Conservation (phyloP, 2,888 invertebrate genomes). For the Plebejus argus region DNA sequence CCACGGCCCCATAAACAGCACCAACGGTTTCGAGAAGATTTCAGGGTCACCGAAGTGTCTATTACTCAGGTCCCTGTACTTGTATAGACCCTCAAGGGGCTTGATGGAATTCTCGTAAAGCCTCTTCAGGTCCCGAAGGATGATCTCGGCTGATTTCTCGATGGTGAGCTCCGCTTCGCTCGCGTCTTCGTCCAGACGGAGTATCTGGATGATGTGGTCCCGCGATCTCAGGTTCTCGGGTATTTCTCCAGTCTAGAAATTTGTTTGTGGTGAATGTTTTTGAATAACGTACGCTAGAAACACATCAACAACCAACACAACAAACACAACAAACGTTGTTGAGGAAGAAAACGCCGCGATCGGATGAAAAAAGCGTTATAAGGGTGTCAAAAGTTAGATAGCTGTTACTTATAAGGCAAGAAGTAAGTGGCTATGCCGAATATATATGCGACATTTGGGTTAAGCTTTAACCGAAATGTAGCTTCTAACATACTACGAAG, state of each 20-base stretch:
- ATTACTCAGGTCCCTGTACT: constrained; percentile 95
- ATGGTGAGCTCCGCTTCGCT: constrained; percentile 85
- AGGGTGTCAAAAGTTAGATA: no score
- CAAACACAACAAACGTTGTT: no score
- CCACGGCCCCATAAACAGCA: constrained; percentile 97
- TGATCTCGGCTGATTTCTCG: constrained; percentile 87
- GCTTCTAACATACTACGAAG: no score
- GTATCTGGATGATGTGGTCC: constrained; percentile 89
- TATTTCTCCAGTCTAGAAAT: constrained; percentile 86
- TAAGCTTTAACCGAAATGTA: no score
- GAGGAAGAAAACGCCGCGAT: no score
- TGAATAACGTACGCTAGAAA: neutral
- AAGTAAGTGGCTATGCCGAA: no score
- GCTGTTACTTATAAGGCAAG: no score
- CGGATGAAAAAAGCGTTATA: no score
- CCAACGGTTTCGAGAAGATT: constrained; percentile 95
- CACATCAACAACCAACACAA: no score
- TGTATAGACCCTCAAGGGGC: constrained; percentile 94
- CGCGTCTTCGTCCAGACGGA: constrained; percentile 89
- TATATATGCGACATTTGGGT: no score
- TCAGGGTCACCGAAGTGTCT: constrained; percentile 96
- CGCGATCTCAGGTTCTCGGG: constrained; percentile 89
- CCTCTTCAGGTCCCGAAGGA: constrained; percentile 91
- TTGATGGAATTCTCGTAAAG: constrained; percentile 93
- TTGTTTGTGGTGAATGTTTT: no score